These are phyloP conservation scores for Chrysomela aeneicollis DNA, from an alignment of 2,888 invertebrate genomes.

Conservation along the genomic window DNA sequence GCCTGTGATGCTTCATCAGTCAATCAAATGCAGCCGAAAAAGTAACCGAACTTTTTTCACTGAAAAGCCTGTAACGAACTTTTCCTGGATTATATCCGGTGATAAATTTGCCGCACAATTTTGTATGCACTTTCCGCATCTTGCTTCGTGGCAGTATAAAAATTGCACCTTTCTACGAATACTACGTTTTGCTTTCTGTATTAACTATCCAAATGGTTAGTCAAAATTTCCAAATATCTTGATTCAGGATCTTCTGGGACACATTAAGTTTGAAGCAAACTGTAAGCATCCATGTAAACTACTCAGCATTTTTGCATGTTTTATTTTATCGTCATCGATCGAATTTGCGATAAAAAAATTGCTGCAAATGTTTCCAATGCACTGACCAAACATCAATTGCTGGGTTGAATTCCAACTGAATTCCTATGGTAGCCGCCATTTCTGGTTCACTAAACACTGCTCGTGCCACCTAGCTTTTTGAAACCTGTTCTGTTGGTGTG, in stretches of 20 bases:
- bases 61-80: too few relatives aligned
- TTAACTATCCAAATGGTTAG: slow-evolving; percentile 1
- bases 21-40: too few relatives aligned
- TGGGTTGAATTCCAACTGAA: too few relatives aligned
- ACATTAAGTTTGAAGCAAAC: background rate
- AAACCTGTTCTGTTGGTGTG: too few relatives aligned
- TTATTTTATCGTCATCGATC: background rate
- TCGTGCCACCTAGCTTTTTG: too few relatives aligned
- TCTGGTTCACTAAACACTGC: background rate
- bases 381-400: too few relatives aligned
- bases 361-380: background rate
- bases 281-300: slow-evolving; percentile 2
- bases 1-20: too few relatives aligned
- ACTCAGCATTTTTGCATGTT: background rate
- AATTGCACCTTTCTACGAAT: too few relatives aligned
- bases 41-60: too few relatives aligned
- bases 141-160: slow-evolving; percentile 4
- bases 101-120: too few relatives aligned
- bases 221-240: background rate
- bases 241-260: background rate
- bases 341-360: slow-evolving; percentile 6
- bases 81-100: too few relatives aligned
- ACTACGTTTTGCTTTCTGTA: background rate
- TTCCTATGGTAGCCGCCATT: slow-evolving; percentile 2
- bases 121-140: slow-evolving; percentile 2